phyloP scores from a whole-genome alignment of 92 coral and sea anemone genomes.

The Umimayanthus chanpuru region DNA sequence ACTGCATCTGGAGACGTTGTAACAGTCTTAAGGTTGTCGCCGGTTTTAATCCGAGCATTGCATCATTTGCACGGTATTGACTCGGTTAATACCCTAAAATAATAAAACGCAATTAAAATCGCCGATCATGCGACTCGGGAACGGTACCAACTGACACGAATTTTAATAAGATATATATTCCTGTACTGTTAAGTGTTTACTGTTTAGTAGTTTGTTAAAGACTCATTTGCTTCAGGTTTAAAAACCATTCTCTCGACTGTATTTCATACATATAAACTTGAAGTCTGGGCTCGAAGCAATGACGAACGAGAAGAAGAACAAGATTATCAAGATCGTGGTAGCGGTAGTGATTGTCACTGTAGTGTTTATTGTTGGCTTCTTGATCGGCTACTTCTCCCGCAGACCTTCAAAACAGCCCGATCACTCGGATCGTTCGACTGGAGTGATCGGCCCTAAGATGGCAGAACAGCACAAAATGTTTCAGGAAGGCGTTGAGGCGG shows the following conservation, averaged over 20 bases:
- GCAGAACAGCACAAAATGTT: slow-evolving; percentile 15
- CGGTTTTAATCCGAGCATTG: too few species aligned
- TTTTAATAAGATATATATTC: too few species aligned
- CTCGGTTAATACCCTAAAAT: background rate
- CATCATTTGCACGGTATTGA: background rate
- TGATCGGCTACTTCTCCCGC: slow-evolving; percentile 23
- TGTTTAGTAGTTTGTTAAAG: too few species aligned
- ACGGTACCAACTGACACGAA: background rate
- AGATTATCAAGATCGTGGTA: slow-evolving; percentile 20
- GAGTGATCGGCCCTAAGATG: background rate
- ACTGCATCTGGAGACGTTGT: too few species aligned
- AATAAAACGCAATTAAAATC: background rate
- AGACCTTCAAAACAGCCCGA: background rate
- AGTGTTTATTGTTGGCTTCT: slow-evolving; percentile 21
- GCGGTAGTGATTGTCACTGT: slow-evolving; percentile 26
- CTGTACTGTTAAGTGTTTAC: background rate
- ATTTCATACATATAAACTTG: background rate
- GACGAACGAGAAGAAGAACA: slow-evolving; percentile 29
- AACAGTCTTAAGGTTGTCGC: too few species aligned
- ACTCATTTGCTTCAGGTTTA: too few species aligned
- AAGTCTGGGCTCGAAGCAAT: background rate
- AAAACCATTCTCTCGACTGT: background rate
- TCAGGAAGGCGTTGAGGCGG: background rate
- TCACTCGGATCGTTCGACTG: background rate
- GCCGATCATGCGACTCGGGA: background rate